These are phyloP conservation scores for Mactra quadrangularis DNA, from an alignment of 1,140 invertebrate genomes.

Conservation along the genomic window DNA sequence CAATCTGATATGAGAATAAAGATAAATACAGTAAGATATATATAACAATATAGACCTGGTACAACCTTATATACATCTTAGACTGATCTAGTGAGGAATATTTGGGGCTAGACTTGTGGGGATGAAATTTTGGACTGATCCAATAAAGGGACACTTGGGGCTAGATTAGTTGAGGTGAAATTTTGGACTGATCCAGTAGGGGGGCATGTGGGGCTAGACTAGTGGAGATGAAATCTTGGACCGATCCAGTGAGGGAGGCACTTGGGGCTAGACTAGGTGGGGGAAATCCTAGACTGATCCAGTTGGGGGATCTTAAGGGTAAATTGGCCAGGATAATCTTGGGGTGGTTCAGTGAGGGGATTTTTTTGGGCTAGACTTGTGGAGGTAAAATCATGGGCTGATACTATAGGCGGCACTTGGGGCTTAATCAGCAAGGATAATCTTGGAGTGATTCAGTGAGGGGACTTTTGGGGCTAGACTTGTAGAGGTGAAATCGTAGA, in stretches of 20 bases:
- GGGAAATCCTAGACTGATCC: not conserved
- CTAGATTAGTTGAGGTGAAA: not conserved
- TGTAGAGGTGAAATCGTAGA: too few species aligned
- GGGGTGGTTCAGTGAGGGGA: not conserved
- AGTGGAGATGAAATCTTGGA: not conserved
- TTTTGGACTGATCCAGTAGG: not conserved
- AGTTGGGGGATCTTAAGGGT: not conserved
- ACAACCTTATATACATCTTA: too few species aligned
- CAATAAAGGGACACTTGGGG: not conserved
- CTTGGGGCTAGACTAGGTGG: not conserved
- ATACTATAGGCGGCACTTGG: not conserved
- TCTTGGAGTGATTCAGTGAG: too few species aligned
- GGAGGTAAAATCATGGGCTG: not conserved
- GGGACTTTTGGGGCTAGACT: too few species aligned
- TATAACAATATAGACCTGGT: too few species aligned
- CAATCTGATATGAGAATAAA: constrained; percentile 15
- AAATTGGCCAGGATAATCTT: not conserved
- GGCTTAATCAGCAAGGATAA: too few species aligned
- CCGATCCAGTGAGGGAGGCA: not conserved
- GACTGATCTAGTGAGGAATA: too few species aligned
- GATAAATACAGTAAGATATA: constrained; percentile 25
- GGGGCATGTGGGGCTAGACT: not conserved
- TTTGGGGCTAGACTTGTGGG: too few species aligned
- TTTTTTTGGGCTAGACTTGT: not conserved
- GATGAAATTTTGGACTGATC: not conserved